Evolutionary conservation across 2,113 vertebrate genomes (phyloP).

Genomic region (Oxyruncus cristatus): DNA sequence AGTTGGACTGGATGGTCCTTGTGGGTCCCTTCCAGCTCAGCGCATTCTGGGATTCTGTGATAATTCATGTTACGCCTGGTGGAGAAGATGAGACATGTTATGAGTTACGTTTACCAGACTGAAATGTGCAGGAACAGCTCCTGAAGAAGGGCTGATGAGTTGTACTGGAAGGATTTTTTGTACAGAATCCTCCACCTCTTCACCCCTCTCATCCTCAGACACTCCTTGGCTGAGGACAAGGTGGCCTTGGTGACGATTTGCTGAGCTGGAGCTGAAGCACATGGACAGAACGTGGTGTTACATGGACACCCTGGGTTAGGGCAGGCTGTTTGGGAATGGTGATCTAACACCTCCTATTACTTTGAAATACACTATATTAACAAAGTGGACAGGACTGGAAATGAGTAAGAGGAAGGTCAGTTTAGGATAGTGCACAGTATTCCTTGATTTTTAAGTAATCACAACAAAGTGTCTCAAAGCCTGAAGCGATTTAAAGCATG

Average conservation of each 20-base stretch:
- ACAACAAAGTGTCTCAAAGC: not conserved
- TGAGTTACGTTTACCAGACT: not conserved
- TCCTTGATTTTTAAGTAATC: not conserved
- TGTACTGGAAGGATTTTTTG: not conserved
- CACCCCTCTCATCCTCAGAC: not conserved
- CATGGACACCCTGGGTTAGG: not conserved
- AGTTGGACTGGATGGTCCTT: not conserved
- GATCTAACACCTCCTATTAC: not conserved
- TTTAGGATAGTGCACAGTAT: not conserved
- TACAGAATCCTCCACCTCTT: not conserved
- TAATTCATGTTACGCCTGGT: too few relatives aligned
- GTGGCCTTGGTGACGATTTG: not conserved
- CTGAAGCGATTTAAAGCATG: accelerated
- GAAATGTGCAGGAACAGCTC: not conserved
- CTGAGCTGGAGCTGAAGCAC: not conserved
- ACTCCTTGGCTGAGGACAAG: not conserved
- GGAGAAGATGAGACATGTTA: too few relatives aligned
- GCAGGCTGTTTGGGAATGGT: not conserved
- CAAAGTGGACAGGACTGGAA: not conserved
- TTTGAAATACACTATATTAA: not conserved
- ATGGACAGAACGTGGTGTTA: not conserved
- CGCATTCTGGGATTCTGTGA: not conserved
- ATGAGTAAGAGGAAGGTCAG: not conserved
- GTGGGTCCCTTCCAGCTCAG: not conserved
- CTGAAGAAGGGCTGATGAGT: not conserved